Evolutionary conservation across 2,797 vertebrate species (phyloP).

Genomic region (Eulemur albifrons): DNA sequence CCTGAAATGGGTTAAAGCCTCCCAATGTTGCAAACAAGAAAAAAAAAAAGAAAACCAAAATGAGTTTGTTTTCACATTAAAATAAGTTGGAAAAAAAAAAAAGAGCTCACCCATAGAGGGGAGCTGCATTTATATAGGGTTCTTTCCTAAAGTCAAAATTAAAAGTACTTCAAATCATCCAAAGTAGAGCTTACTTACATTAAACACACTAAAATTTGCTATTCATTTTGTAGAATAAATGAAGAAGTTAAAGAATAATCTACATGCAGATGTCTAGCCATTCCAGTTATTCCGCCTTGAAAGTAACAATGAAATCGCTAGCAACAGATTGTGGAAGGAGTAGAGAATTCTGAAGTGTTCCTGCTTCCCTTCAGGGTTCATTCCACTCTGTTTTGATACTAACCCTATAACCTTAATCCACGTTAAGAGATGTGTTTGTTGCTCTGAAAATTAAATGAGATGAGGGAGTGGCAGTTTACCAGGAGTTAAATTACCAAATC

Average conservation of each 20-base stretch:
- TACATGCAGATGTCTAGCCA: background rate
- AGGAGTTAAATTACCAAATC: background rate
- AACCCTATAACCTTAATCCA: background rate
- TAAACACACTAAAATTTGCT: background rate
- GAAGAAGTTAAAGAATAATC: background rate
- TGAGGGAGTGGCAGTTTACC: background rate
- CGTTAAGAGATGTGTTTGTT: background rate
- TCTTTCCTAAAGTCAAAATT: background rate
- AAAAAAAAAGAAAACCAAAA: background rate
- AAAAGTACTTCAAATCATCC: background rate
- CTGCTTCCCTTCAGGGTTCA: background rate
- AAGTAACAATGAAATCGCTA: constrained; percentile 24
- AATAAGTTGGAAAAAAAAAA: background rate
- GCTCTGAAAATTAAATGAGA: background rate
- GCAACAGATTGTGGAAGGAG: background rate
- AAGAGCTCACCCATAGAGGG: background rate
- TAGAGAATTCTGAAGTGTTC: background rate
- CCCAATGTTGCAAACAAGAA: background rate
- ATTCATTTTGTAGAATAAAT: constrained; percentile 11
- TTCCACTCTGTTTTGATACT: background rate
- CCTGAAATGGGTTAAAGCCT: background rate
- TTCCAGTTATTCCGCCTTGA: background rate
- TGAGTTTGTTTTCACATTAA: background rate
- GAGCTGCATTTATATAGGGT: background rate
- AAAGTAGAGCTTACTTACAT: background rate